Evolutionary conservation across 1,140 invertebrate genomes (phyloP).

Genomic region (Rhyzopertha dominica): DNA sequence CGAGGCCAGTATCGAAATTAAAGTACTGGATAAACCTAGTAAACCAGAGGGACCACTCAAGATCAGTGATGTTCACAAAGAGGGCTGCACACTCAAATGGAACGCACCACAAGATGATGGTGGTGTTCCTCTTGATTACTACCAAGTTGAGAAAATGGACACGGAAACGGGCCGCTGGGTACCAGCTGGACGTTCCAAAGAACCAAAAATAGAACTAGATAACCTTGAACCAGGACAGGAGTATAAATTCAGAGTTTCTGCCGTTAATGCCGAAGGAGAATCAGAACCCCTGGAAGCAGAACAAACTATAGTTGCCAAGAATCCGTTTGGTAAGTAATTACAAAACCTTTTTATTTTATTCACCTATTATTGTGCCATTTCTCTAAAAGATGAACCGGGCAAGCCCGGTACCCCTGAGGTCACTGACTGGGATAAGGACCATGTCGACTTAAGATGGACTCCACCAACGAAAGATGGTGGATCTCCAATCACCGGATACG

Average conservation of each 20-base stretch:
- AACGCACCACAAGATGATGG: constrained; percentile 89
- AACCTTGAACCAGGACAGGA: constrained; percentile 87
- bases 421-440: constrained; percentile 92
- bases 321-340: constrained; percentile 80
- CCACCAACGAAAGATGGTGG: constrained; percentile 86
- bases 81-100: constrained; percentile 92
- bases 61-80: constrained; percentile 83
- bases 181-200: constrained; percentile 70
- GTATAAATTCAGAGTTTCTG: constrained; percentile 94
- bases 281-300: constrained; percentile 88
- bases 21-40: constrained; percentile 81
- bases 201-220: constrained; percentile 77
- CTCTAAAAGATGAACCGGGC: constrained; percentile 81
- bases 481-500: constrained; percentile 87
- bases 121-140: constrained; percentile 85
- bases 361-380: constrained; percentile 3
- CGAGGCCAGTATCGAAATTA: constrained; percentile 83
- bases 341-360: background rate
- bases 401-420: constrained; percentile 83
- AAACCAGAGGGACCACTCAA: constrained; percentile 90
- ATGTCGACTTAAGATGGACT: constrained; percentile 88
- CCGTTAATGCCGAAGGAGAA: constrained; percentile 92
- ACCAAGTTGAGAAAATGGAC: constrained; percentile 89
- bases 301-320: constrained; percentile 89
- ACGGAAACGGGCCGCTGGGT: constrained; percentile 79